A percentile compares a stretch with the other conserved stretches of the same genome.
These are phyloP conservation scores for Mareca strepera DNA, from an alignment of 2,797 vertebrate genomes.

Conservation along the genomic window DNA sequence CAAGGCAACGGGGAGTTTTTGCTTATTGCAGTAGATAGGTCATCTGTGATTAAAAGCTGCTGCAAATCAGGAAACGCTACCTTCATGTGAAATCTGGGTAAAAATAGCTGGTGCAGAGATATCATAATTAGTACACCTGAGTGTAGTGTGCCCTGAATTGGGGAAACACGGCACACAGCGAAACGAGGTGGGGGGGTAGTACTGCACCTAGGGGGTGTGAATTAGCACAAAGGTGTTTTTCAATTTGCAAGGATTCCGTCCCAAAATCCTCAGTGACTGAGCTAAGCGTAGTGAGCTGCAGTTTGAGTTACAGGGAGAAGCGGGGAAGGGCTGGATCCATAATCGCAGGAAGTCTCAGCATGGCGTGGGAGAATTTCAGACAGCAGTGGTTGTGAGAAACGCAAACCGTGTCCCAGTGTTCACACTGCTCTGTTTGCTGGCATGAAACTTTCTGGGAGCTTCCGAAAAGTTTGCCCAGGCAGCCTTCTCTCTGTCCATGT, in stretches of 20 bases:
- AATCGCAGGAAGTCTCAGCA: not conserved
- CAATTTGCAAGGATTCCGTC: not conserved
- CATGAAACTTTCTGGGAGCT: not conserved
- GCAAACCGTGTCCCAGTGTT: not conserved
- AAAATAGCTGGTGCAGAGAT: constrained; percentile 10
- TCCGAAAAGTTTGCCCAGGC: not conserved
- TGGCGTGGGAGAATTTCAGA: not conserved
- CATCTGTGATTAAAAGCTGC: not conserved
- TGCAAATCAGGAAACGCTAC: not conserved
- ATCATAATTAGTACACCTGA: not conserved
- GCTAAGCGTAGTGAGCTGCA: not conserved
- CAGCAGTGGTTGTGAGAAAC: not conserved
- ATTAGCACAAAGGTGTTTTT: not conserved
- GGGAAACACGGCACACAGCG: not conserved
- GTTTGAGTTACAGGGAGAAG: constrained; percentile 25
- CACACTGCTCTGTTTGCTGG: not conserved
- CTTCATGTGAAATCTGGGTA: constrained; percentile 10
- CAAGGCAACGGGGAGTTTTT: not conserved
- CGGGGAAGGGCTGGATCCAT: not conserved
- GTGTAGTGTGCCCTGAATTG: not conserved
- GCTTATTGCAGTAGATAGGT: not conserved
- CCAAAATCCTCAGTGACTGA: not conserved
- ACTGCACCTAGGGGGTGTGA: constrained; percentile 21
- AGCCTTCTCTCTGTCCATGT: not conserved
- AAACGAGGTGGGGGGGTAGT: not conserved